A percentile compares a stretch with the other conserved stretches of the same genome.
phyloP scores from a whole-genome alignment of 2,888 invertebrate species.

The Tyria jacobaeae region DNA sequence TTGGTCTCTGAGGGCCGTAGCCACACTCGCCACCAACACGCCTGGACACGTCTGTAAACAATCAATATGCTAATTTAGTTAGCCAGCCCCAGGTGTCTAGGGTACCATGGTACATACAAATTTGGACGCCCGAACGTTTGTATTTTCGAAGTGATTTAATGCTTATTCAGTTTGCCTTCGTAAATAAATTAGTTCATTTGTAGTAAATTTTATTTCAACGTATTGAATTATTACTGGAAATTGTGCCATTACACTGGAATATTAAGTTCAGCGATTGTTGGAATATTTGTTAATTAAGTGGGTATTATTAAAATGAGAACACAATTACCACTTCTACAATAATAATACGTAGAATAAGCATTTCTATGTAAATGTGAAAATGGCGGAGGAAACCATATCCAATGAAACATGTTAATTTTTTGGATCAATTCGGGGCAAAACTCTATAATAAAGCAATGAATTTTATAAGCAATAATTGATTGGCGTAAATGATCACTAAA shows the following conservation, averaged over 20 bases:
- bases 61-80: constrained; percentile 77
- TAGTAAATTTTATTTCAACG: not conserved
- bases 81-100: constrained; percentile 59
- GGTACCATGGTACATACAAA: constrained; percentile 50
- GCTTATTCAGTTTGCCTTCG: constrained; percentile 25
- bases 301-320: not conserved
- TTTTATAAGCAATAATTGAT: not conserved
- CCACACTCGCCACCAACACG: constrained; percentile 22
- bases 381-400: not conserved
- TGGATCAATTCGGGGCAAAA: no score
- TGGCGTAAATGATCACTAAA: not conserved
- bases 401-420: no score
- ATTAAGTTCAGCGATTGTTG: not conserved
- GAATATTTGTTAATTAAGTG: not conserved
- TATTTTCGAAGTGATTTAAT: constrained; percentile 45
- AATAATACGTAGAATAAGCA: not conserved
- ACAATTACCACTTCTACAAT: not conserved
- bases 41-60: constrained; percentile 67
- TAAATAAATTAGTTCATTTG: constrained; percentile 23
- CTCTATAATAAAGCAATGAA: no score
- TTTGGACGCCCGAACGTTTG: constrained; percentile 41
- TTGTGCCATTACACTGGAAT: not conserved
- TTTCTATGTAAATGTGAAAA: not conserved
- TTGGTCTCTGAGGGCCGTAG: constrained; percentile 30
- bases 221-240: not conserved